Conservation (phyloP, 2,797 vertebrate genomes). For the Pangasius mekongensis region DNA sequence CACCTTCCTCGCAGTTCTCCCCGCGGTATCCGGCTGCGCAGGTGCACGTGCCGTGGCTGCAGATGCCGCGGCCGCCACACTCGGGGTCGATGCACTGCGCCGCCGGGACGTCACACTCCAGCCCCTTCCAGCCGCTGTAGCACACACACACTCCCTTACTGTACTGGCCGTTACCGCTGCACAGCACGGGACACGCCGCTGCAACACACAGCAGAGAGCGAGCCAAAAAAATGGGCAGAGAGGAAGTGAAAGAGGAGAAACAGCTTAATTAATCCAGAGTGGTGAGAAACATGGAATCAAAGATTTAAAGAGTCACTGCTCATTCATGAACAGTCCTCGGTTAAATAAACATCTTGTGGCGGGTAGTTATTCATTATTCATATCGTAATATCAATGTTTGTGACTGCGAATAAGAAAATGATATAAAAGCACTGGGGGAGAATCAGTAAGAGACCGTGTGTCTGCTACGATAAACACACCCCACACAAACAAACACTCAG, state of each 20-base stretch:
- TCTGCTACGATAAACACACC: constrained; percentile 22
- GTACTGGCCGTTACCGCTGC: constrained; percentile 89
- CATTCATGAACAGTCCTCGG: background rate
- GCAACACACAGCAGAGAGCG: constrained; percentile 29
- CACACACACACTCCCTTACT: constrained; percentile 87
- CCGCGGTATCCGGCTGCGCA: constrained; percentile 85
- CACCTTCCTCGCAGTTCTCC: constrained; percentile 87
- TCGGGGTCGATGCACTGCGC: constrained; percentile 85
- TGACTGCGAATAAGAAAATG: constrained; percentile 3
- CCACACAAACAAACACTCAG: constrained; percentile 16
- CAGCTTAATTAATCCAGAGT: constrained; percentile 40
- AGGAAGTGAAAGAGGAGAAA: constrained; percentile 35
- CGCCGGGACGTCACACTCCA: constrained; percentile 83
- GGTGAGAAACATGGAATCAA: constrained; percentile 15
- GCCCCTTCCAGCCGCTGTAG: constrained; percentile 90
- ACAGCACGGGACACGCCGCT: constrained; percentile 88
- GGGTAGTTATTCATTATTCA: constrained; percentile 40
- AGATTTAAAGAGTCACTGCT: constrained; percentile 25
- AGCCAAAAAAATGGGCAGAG: constrained; percentile 14
- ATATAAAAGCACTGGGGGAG: constrained; percentile 18
- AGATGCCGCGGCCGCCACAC: constrained; percentile 84
- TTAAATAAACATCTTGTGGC: constrained; percentile 24
- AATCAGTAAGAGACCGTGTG: background rate
- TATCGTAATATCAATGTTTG: constrained; percentile 14
- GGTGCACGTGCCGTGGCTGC: constrained; percentile 82